Evolutionary conservation across 2,888 invertebrate species (phyloP), one percentile per base, ranked within the genome.

Genomic region (Cephalotes varians): DNA sequence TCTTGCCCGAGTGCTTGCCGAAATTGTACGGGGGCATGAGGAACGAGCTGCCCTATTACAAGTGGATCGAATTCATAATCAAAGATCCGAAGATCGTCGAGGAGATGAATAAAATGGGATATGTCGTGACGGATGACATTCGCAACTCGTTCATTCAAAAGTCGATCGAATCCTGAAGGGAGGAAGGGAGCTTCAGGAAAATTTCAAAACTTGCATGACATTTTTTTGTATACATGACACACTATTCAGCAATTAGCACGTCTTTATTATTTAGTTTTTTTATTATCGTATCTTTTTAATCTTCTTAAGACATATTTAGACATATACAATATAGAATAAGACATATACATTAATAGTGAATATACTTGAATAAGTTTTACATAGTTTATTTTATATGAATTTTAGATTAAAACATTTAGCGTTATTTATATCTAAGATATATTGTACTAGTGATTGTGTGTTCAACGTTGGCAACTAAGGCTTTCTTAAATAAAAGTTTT

Each of bases 31-130:
- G 97, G 0, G 97, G 97, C 0, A 93, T 93, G 2, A 96, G 97
- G 94, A 96, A 97, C 0, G 97, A 98, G 90, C 96, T 96, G 90
- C 95, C 96, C 0, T 97, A 97, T 91, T 96, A 96, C n/a, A 96
- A 96, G 80, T 98, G 98, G 98, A 94, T 97, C 60, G 96, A 96
- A 54, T 95, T 95, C 4, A 94, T 97, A 54, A 95, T 95, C 85
- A 95, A 95, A 79, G 96, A 96, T 76, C 95, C 95, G 18, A 93
- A 92, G 49, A 95, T 98, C 64, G 95, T 96, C 1, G 96, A 96
- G 92, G 97, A 97, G 93, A 94, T 97, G 93, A 94, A 95, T 79
- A 94, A 95, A 9, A 94, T 96, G 74, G 97, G 97, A 2, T 97
- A 97, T 92, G 95, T 96, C 79, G 95, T 96, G 10, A 89, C 93